Conservation (phyloP, 2,888 invertebrate genomes). For the Drosophila merina region DNA sequence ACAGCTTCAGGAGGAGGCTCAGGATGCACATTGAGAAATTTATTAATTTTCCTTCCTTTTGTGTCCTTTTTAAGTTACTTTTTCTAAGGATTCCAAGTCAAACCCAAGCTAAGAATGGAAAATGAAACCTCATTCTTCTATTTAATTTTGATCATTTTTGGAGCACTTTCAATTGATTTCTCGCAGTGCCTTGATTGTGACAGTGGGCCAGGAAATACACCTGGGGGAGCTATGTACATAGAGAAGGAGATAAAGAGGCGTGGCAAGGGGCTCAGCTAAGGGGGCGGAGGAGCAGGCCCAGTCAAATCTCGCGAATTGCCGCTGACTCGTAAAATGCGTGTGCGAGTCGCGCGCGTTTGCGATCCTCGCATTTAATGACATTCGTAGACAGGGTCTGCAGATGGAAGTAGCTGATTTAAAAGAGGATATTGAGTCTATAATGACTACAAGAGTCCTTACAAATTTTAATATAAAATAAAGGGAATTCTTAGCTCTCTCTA, state of each 20-base stretch:
- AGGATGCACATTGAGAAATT: conserved; percentile 12
- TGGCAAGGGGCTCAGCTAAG: not conserved
- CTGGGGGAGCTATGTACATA: conserved; percentile 29
- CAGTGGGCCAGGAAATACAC: conserved; percentile 68
- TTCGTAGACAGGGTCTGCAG: conserved; percentile 46
- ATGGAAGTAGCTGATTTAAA: conserved; percentile 11
- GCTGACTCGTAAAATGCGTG: conserved; percentile 78
- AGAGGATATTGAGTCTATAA: conserved; percentile 3
- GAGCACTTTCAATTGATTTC: too few species aligned
- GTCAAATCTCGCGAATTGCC: conserved; percentile 42
- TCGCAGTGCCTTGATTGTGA: conserved; percentile 51
- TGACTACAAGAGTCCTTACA: not conserved
- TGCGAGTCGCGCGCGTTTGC: conserved; percentile 66
- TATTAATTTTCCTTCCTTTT: too few species aligned
- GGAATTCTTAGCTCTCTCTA: too few species aligned
- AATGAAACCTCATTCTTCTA: not conserved
- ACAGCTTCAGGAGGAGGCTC: conserved; percentile 24
- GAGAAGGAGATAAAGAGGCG: conserved; percentile 7
- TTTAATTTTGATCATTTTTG: too few species aligned
- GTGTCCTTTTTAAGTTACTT: too few species aligned
- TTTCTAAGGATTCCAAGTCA: too few species aligned
- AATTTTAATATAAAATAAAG: too few species aligned
- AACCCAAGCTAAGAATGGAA: not conserved
- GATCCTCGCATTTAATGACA: conserved; percentile 77
- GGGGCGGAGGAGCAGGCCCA: conserved; percentile 7